A percentile compares a stretch with the other conserved stretches of the same genome.
Conservation (phyloP, 2,113 vertebrate genomes). For the Aplodontia rufa region DNA sequence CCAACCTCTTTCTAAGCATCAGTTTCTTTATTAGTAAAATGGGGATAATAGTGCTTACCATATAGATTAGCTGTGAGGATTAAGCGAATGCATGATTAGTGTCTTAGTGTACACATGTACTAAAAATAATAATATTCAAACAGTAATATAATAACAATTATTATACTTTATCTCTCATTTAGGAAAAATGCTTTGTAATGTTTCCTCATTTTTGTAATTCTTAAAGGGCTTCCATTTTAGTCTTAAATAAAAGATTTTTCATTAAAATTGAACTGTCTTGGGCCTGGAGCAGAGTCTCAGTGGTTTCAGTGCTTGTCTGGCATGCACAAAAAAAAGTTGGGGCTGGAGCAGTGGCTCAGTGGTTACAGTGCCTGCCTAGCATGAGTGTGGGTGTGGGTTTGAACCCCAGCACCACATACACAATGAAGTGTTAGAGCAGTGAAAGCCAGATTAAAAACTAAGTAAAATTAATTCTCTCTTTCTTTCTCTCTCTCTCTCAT, state of each 20-base stretch:
- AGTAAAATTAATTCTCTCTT: no score
- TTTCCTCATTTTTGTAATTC: background rate
- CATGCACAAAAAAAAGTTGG: no score
- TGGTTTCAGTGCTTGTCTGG: no score
- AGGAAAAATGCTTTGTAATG: background rate
- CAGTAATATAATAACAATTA: background rate
- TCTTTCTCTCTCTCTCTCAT: no score
- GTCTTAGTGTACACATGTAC: background rate
- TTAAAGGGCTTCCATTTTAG: background rate
- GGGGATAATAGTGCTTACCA: background rate
- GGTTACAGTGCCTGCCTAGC: no score
- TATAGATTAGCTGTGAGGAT: background rate
- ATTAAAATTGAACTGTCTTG: conserved; percentile 16
- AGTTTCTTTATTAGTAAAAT: conserved; percentile 8
- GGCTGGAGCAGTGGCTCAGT: no score
- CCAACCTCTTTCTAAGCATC: background rate
- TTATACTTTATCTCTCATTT: background rate
- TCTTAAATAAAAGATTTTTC: conserved; percentile 35
- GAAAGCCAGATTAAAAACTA: no score
- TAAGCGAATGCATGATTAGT: background rate
- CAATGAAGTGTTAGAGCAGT: no score
- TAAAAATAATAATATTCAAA: conserved; percentile 33
- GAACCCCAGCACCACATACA: no score
- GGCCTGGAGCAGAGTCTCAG: no score
- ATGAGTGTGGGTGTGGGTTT: no score